phyloP scores from a whole-genome alignment of 2,113 vertebrate genomes.

The Oryzias javanicus region DNA sequence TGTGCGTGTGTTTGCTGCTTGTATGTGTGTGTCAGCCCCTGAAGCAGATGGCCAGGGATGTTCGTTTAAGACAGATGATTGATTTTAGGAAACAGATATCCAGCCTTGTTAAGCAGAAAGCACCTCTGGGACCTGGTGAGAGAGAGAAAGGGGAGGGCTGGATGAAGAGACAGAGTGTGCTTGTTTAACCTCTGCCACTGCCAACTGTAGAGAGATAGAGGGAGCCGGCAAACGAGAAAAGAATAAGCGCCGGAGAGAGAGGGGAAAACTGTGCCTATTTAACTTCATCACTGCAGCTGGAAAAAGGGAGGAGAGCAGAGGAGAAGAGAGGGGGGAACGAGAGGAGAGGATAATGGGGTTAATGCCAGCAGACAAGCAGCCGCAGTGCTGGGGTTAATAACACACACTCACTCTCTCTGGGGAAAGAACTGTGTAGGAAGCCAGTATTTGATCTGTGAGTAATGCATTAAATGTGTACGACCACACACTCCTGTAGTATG shows the following conservation, averaged over 20 bases:
- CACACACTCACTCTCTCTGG: constrained; percentile 57
- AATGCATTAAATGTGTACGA: constrained; percentile 60
- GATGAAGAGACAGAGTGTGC: constrained; percentile 25
- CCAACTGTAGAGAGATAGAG: constrained; percentile 52
- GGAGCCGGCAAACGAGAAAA: constrained; percentile 51
- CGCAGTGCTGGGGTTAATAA: constrained; percentile 64
- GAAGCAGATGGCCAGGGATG: constrained; percentile 96
- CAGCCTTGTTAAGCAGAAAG: constrained; percentile 85
- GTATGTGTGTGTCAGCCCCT: constrained; percentile 62
- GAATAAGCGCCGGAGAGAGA: constrained; percentile 51
- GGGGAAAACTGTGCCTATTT: constrained; percentile 48
- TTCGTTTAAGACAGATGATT: constrained; percentile 89
- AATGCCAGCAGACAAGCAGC: constrained; percentile 65
- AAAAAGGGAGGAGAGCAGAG: constrained; percentile 28
- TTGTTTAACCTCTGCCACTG: constrained; percentile 68
- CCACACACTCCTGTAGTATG: constrained; percentile 24
- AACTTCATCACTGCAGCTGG: constrained; percentile 48
- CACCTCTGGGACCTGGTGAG: constrained; percentile 82
- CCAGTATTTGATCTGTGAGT: constrained; percentile 61
- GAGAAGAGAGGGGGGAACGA: constrained; percentile 15
- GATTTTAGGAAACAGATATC: constrained; percentile 91
- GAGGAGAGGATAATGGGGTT: constrained; percentile 66
- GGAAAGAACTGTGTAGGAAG: constrained; percentile 54
- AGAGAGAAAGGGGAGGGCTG: constrained; percentile 3
- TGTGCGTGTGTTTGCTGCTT: constrained; percentile 20